Evolutionary conservation across 2,888 invertebrate species (phyloP), one percentile per base, ranked within the genome.

Genomic region (Drosophila ochracea): DNA sequence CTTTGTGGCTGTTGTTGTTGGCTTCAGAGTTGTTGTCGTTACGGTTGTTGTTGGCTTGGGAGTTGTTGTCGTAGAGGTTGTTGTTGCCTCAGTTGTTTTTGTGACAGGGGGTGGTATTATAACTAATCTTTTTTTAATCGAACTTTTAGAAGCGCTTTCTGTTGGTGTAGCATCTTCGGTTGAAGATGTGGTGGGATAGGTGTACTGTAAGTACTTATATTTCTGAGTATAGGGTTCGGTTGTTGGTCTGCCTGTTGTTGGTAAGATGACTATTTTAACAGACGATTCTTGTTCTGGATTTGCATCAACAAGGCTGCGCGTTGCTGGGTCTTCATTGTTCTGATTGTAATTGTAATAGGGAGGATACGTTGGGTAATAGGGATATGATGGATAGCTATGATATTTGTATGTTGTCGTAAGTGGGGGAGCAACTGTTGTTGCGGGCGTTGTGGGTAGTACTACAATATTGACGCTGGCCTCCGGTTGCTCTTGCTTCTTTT

Each of bases 211-310:
- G 35, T 67, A 61, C 19, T 60, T 62, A 30, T 68, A 61, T 28
- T 78, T 41, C 13, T 31, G n/a, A 43, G 31, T 41, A 9, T 25
- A 16, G 13, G 35, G 5, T 10, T 37, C 54, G 13, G 70, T 25
- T 33, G 53, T 55, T 4, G 77, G 49, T n/a, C 28, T 43, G 7
- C 1, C 47, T 31, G 64, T 73, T 73, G 64, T 63, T 6, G 71
- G 64, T 11, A 62, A 6, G 13, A 73, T 43, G 9, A 71, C 70
- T 37, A 78, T 43, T 9, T 73, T 39, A 9, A 80, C 68, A 7
- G 39, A 10, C 1, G 67, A 9, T 10, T 73, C 49, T 7, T 10
- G 16, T 10, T 62, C 47, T 3, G 43, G 25, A 10, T 47, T 25
- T 5, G 54, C 60, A 19, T 69, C 50, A 6, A 63, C 7, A 1